These are phyloP conservation scores for Semotilus atromaculatus DNA, from an alignment of 2,797 vertebrate species.

Conservation along the genomic window DNA sequence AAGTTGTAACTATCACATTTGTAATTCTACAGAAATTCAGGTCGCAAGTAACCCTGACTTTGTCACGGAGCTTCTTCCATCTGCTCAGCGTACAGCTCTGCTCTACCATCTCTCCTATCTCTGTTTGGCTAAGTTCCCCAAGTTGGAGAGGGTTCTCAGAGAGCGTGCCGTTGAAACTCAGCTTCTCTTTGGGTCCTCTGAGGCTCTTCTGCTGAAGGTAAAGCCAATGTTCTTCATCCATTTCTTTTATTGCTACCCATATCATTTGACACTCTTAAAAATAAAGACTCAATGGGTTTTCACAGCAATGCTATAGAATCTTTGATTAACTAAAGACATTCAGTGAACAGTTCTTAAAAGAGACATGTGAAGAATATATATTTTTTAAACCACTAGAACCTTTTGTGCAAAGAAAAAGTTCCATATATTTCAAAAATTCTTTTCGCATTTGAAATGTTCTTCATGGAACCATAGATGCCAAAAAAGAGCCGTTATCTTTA, in stretches of 20 bases:
- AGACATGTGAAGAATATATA: no score
- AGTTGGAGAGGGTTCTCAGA: slow-evolving; percentile 23
- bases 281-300: not conserved
- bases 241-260: not conserved
- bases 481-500: no score
- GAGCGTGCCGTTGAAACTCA: slow-evolving; percentile 12
- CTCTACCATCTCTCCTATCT: slow-evolving; percentile 36
- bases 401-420: no score
- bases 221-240: not conserved
- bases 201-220: slow-evolving; percentile 32
- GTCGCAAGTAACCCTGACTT: not conserved
- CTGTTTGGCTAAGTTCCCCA: slow-evolving; percentile 26
- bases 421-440: no score
- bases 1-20: not conserved
- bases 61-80: not conserved
- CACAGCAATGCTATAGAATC: no score
- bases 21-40: not conserved
- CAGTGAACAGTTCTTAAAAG: no score
- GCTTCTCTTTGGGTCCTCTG: slow-evolving; percentile 29
- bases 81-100: slow-evolving; percentile 21
- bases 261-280: not conserved
- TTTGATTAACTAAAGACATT: no score
- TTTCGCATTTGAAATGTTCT: no score
- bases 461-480: no score
- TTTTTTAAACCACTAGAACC: no score